Evolutionary conservation across 35 echinoderm and acorn worm genomes (phyloP), one percentile per base, ranked within the genome.

Genomic region (Diadema setosum): DNA sequence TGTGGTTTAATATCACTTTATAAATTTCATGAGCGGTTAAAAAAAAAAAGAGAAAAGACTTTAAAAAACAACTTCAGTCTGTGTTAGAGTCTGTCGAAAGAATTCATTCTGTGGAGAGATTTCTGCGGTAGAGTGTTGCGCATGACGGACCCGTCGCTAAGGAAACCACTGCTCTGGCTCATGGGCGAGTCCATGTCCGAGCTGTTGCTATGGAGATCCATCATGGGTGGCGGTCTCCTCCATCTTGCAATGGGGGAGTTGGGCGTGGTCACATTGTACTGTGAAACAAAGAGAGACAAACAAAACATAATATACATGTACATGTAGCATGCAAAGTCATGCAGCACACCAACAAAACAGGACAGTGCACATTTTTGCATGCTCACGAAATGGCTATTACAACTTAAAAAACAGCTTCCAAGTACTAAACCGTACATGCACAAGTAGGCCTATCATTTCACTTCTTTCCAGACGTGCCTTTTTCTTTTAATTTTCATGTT

Each of bases 201-300:
- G 46, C 81, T 65, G 55, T 83, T 90, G 61, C 81, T 90, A 55
- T 65, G 81, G 40, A 82, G 88, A 90, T 90, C 81, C 56, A 83
- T 65, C 61, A 90, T 70, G 12, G 41, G 45, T 15, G 88, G 88
- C 39, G 88, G 88, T 52, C 58, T 73, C n/a, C 88, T 81, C 88
- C 88, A 90, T 55, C 57, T 61, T 40, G 81, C 20, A 15, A 84
- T 83, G 16, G 88, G 88, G 34, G 88, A 90, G 31, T 70, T 63
- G 15, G 88, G 88, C 0, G 88, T 83, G 20, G 81, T 23, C 34
- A 90, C 42, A 17, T 90, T 81, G 81, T 83, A 90, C 88, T 90
- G 58, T 18, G 46, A 63, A 65, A 23, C 21, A 70, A 48, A 39
- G 55, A 27, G 45, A 39, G 39, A 65, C 18, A 83, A 90, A 49